Percentiles rank a stretch among this genome's conserved stretches.
Conservation (phyloP, 1,140 invertebrate genomes). For the Drosophila saltans region DNA sequence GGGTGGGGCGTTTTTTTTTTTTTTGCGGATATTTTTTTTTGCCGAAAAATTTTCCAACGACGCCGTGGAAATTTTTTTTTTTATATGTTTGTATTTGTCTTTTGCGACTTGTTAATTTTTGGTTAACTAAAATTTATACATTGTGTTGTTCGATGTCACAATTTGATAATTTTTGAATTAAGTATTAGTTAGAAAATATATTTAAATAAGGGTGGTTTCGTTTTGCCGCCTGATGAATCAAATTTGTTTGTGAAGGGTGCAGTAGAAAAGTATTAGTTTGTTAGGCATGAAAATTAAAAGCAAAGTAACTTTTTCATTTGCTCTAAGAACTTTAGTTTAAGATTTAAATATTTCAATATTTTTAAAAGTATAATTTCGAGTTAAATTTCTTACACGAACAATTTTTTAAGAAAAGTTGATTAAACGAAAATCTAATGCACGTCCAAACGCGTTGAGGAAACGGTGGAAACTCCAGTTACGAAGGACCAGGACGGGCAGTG, state of each 20-base stretch:
- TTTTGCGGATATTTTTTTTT: constrained; percentile 38
- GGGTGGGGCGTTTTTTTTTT: constrained; percentile 64
- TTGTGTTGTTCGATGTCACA: neutral
- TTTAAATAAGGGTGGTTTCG: constrained; percentile 50
- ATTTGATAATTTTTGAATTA: neutral
- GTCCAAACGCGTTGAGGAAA: constrained; percentile 61
- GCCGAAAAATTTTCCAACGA: constrained; percentile 51
- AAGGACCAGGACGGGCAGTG: constrained; percentile 55
- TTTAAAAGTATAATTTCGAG: neutral
- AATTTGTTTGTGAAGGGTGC: constrained; percentile 47
- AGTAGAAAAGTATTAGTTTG: constrained; percentile 33
- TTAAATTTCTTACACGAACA: neutral
- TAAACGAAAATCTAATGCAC: constrained; percentile 33
- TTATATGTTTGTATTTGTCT: constrained; percentile 2
- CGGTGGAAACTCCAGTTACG: constrained; percentile 60
- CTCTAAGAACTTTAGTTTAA: neutral
- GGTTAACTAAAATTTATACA: neutral
- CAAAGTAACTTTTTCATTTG: neutral
- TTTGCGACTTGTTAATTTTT: constrained; percentile 6
- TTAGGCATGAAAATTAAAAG: neutral
- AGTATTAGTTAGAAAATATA: constrained; percentile 7
- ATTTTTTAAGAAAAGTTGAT: neutral
- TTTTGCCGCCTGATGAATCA: constrained; percentile 43
- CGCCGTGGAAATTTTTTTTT: constrained; percentile 38
- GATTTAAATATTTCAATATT: neutral